Evolutionary conservation across 2,888 invertebrate species (phyloP), one percentile per base, ranked within the genome.

Genomic region (Phania funesta): DNA sequence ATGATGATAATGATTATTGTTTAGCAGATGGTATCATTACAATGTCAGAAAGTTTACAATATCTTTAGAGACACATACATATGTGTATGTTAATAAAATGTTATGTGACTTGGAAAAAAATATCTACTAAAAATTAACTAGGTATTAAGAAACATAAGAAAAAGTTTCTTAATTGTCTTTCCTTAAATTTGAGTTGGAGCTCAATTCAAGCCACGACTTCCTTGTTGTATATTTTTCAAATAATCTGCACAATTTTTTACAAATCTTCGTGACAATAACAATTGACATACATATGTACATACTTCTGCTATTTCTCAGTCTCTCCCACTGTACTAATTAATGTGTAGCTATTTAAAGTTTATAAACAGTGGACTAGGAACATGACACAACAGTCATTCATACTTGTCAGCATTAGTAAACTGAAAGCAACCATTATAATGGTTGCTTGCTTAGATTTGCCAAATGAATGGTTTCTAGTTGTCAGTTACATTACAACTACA

Each of bases 391-490:
- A 26, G 26, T 5, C 26, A 38, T 4, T 35, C 9, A 35, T 3
- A 13, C 35, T 13, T 46, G 54, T 65, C 65, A 73, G 32, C 65
- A 58, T 58, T 58, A 65, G 71, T 71, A 58, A 71, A 71, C 13
- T 58, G 35, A 62, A 56, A 56, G 58, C 58, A 78, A 65, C 71
- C n/a, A n/a, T n/a, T n/a, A 71, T 44, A 32, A 50, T 78, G 65
- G 58, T 75, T 75, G 29, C 29, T n/a, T 62, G 44, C 29, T n/a
- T 62, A 32, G 35, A 35, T 20, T 32, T 32, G 35, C n/a, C n/a
- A 38, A 18, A 18, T 18, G 8, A 9, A 18, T 38, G 35, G 35
- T 38, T 38, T n/a, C 11, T 13, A 6, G 18, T 38, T 35, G 35
- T 11, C 11, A 35, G 35, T 9, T 35, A 9, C 3, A 35, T 9